A percentile compares a stretch with the other conserved stretches of the same genome.
phyloP scores from a whole-genome alignment of 2,888 invertebrate species.

The Drosophila greeni region DNA sequence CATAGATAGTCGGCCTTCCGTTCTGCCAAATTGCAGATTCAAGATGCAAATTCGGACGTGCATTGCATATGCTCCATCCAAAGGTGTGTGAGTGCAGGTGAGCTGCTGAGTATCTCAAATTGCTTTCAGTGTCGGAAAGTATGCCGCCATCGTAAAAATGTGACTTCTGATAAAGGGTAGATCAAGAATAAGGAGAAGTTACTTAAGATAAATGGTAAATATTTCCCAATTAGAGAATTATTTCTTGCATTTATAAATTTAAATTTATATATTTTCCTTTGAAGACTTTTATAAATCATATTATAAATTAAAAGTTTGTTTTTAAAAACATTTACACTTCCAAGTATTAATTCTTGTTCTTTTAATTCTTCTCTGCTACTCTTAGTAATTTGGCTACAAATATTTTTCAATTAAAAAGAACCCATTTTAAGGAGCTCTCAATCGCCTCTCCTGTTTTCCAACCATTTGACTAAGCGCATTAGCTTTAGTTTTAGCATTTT shows the following conservation, averaged over 20 bases:
- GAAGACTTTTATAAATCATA: background rate
- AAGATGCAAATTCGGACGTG: conserved; percentile 68
- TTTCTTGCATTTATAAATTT: no score
- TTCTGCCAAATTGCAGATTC: conserved; percentile 62
- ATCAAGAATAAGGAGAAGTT: background rate
- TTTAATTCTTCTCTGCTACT: background rate
- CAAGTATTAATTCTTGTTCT: background rate
- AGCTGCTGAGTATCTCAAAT: conserved; percentile 60
- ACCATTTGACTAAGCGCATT: conserved; percentile 49
- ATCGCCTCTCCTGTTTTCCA: conserved; percentile 33
- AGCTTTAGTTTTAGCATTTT: conserved; percentile 56
- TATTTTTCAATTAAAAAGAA: background rate
- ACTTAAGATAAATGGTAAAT: background rate
- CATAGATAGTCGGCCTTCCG: conserved; percentile 55
- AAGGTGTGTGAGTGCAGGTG: conserved; percentile 47
- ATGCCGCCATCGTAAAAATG: conserved; percentile 12
- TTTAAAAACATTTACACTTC: background rate
- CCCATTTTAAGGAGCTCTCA: background rate
- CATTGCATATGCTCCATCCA: conserved; percentile 64
- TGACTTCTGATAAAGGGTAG: conserved; percentile 1
- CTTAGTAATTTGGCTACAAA: background rate
- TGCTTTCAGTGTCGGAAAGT: conserved; percentile 48
- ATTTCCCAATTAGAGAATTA: no score
- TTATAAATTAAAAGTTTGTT: no score
- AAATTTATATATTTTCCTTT: background rate